Conservation (phyloP, 1,140 invertebrate species). For the Cydia fagiglandana region DNA sequence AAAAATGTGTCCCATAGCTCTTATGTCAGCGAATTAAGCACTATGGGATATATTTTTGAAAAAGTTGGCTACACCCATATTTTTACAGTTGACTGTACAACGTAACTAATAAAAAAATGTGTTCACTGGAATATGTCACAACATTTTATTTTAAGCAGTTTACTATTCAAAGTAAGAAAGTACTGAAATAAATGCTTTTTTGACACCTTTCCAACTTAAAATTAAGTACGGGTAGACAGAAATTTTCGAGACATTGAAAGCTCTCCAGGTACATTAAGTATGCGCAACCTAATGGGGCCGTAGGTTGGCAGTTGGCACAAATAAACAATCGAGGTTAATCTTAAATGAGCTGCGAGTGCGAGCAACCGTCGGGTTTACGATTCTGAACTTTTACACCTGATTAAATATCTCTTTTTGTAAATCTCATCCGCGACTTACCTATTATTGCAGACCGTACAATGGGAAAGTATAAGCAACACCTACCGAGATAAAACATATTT, state of each 20-base stretch:
- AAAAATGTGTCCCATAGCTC: too few species aligned
- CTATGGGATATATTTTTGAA: too few species aligned
- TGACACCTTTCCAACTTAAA: background rate
- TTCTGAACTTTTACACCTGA: background rate
- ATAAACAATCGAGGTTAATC: slow-evolving; percentile 1
- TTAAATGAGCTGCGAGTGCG: slow-evolving; percentile 2
- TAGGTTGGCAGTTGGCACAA: background rate
- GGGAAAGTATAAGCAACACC: too few species aligned
- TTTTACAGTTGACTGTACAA: too few species aligned
- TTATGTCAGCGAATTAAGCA: too few species aligned
- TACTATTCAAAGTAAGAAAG: too few species aligned
- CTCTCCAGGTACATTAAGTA: slow-evolving; percentile 7
- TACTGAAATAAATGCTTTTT: background rate
- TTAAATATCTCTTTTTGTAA: too few species aligned
- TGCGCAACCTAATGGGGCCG: slow-evolving; percentile 9
- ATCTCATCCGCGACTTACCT: too few species aligned
- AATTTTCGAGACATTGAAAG: background rate
- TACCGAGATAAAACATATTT: too few species aligned
- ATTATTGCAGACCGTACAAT: too few species aligned
- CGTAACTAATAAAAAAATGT: too few species aligned
- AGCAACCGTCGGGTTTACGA: background rate
- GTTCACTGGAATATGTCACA: background rate
- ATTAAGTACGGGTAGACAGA: background rate
- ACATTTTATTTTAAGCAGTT: background rate
- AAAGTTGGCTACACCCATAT: too few species aligned